Conservation (phyloP, 2,113 vertebrate species). For the Cyprinus carpio region DNA sequence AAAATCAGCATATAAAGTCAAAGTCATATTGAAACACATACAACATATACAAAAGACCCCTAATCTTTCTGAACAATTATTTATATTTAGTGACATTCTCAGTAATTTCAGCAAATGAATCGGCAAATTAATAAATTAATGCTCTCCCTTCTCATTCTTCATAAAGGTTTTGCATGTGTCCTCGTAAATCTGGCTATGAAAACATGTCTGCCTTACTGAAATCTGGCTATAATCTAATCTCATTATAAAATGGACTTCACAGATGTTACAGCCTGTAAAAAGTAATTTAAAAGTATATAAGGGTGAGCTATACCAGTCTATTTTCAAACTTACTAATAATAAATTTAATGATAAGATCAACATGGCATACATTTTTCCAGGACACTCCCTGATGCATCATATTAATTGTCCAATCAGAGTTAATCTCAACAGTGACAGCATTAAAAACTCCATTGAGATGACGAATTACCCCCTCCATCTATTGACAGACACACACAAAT, state of each 20-base stretch:
- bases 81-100: background rate
- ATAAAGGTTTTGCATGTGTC: background rate
- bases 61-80: background rate
- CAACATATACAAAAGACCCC: background rate
- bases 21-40: background rate
- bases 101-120: background rate
- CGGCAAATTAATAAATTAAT: background rate
- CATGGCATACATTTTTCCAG: background rate
- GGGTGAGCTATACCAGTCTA: background rate
- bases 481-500: background rate
- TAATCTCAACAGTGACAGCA: background rate
- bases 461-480: conserved; percentile 14
- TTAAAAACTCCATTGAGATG: conserved; percentile 29
- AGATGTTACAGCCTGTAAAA: background rate
- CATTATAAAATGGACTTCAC: background rate
- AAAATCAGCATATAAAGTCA: background rate
- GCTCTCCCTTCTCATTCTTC: background rate
- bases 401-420: background rate
- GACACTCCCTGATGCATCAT: background rate
- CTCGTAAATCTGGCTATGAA: background rate
- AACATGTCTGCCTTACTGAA: background rate
- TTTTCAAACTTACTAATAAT: background rate
- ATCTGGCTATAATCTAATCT: background rate
- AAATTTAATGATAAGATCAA: conserved; percentile 5
- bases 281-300: background rate